Conservation (phyloP, 2,113 vertebrate genomes). For the Entomyzon cyanotis region DNA sequence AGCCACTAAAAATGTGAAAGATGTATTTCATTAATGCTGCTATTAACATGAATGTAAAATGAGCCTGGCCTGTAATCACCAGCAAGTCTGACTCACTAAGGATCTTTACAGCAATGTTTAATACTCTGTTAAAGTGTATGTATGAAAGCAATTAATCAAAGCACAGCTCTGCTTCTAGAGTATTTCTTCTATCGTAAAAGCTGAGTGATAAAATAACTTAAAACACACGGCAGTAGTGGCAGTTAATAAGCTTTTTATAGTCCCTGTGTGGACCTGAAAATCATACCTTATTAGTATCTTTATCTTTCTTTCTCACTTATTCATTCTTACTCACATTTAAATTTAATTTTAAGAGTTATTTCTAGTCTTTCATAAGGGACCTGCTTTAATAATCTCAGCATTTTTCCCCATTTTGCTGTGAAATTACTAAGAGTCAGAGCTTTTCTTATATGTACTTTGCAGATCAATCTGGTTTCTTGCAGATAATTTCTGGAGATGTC, state of each 20-base stretch:
- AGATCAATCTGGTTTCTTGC: slow-evolving; percentile 22
- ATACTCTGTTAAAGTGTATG: slow-evolving; percentile 62
- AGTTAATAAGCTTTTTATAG: slow-evolving; percentile 80
- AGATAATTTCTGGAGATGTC: slow-evolving; percentile 25
- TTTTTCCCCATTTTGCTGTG: slow-evolving; percentile 49
- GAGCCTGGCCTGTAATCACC: slow-evolving; percentile 72
- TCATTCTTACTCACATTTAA: slow-evolving; percentile 72
- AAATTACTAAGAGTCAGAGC: slow-evolving; percentile 37
- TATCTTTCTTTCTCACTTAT: slow-evolving; percentile 76
- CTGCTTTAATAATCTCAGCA: slow-evolving; percentile 56
- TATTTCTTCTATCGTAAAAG: slow-evolving; percentile 71
- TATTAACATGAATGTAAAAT: slow-evolving; percentile 73
- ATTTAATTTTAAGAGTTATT: slow-evolving; percentile 67
- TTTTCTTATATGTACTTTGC: slow-evolving; percentile 16
- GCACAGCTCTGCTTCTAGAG: slow-evolving; percentile 54
- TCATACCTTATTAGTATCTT: slow-evolving; percentile 81
- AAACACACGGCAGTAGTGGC: slow-evolving; percentile 65
- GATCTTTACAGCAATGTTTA: slow-evolving; percentile 62
- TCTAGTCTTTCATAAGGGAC: slow-evolving; percentile 36
- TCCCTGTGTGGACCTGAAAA: slow-evolving; percentile 78
- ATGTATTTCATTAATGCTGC: slow-evolving; percentile 73
- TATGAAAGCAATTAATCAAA: slow-evolving; percentile 80
- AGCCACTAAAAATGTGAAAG: slow-evolving; percentile 71
- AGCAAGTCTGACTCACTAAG: slow-evolving; percentile 67
- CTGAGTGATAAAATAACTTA: slow-evolving; percentile 75